Conservation (phyloP, 2,888 invertebrate genomes). For the Drosophila fulvimacula region DNA sequence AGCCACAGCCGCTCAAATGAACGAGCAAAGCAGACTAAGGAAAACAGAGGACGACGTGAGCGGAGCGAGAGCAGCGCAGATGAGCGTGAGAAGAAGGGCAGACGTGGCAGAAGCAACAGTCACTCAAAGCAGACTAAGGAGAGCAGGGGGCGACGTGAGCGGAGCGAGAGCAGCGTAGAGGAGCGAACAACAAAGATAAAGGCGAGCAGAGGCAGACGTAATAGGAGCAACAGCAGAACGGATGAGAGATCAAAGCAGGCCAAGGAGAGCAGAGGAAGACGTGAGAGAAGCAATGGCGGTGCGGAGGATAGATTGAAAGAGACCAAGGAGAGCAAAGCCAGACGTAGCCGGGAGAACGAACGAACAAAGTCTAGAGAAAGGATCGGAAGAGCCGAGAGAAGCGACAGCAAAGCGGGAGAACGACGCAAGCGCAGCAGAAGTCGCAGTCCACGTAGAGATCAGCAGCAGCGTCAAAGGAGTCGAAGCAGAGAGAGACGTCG, state of each 20-base stretch:
- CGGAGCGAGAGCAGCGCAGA: conserved; percentile 1
- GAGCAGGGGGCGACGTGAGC: neutral
- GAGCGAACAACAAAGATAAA: neutral
- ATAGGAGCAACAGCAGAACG: conserved; percentile 20
- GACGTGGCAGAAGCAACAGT: too few species aligned
- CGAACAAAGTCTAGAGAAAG: neutral
- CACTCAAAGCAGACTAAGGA: neutral
- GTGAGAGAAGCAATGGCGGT: neutral
- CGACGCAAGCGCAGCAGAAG: conserved; percentile 18
- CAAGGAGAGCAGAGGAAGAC: neutral
- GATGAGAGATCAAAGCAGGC: conserved; percentile 1
- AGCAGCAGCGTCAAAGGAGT: conserved; percentile 16
- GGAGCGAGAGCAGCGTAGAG: conserved; percentile 12
- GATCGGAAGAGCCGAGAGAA: conserved; percentile 8
- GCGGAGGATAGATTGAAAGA: neutral
- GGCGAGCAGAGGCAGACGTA: neutral
- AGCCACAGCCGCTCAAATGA: neutral
- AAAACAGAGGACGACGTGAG: neutral
- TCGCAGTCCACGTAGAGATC: conserved; percentile 25
- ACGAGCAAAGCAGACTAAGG: neutral
- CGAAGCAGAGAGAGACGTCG: conserved; percentile 15
- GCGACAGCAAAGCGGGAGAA: conserved; percentile 7
- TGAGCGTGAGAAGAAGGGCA: neutral
- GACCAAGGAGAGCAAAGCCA: neutral
- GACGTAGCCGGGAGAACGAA: neutral